phyloP scores from a whole-genome alignment of 2,113 vertebrate species.

The Corydoras sp. region DNA sequence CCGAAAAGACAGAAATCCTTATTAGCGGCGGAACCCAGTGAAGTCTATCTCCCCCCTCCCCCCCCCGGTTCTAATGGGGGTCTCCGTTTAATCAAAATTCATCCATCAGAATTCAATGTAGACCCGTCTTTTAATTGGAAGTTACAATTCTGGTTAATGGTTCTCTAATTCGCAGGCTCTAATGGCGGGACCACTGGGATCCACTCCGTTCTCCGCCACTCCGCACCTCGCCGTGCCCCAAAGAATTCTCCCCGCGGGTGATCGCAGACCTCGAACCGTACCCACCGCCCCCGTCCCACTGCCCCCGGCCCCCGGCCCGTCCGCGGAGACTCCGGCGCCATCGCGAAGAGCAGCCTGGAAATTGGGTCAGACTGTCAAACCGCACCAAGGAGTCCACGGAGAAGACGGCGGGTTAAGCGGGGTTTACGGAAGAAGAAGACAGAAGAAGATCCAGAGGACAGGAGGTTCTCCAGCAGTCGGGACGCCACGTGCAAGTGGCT shows the following conservation, averaged over 20 bases:
- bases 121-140: conserved; percentile 99
- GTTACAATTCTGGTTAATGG: conserved; percentile 99
- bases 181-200: conserved; percentile 97
- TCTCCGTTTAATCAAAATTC: conserved; percentile 99
- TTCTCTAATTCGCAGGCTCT: conserved; percentile 97
- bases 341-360: conserved; percentile 43
- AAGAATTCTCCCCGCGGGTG: conserved; percentile 1
- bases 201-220: conserved; percentile 87
- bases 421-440: too few relatives aligned
- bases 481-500: too few relatives aligned
- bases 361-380: conserved; percentile 57
- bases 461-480: too few relatives aligned
- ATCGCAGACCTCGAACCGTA: not conserved
- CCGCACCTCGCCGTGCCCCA: conserved; percentile 72
- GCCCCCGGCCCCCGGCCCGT: conserved; percentile 33
- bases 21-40: conserved; percentile 78
- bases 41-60: conserved; percentile 88
- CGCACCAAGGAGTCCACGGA: conserved; percentile 37
- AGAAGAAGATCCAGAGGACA: too few relatives aligned
- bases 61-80: conserved; percentile 91
- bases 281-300: conserved; percentile 11
- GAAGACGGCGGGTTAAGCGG: not conserved
- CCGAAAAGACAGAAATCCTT: conserved; percentile 81
- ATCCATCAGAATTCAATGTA: conserved; percentile 99
- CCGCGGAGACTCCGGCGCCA: conserved; percentile 40